Evolutionary conservation across 2,888 invertebrate species (phyloP).

Genomic region (Fragum sueziense): DNA sequence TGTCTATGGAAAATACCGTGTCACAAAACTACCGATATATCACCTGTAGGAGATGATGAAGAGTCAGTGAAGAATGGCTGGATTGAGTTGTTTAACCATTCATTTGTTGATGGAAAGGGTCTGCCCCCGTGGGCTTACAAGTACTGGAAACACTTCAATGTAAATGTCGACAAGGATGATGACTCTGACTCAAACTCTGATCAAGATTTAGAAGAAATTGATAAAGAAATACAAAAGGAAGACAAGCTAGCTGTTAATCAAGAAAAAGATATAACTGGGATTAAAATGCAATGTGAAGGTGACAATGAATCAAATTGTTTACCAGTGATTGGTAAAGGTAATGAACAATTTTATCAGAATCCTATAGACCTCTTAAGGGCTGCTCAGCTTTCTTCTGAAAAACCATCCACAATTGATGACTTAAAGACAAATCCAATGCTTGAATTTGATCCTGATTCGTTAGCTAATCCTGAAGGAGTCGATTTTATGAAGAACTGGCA

Average conservation of each 20-base stretch:
- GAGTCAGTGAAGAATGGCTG: neutral
- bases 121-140: neutral
- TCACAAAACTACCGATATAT: neutral
- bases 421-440: too few species aligned
- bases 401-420: too few species aligned
- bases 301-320: neutral
- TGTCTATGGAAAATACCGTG: too few species aligned
- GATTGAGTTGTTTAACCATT: neutral
- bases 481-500: neutral
- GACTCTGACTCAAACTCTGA: neutral
- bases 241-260: neutral
- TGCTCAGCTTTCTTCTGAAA: too few species aligned
- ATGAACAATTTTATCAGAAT: constrained; percentile 2
- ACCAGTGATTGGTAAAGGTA: neutral
- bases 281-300: too few species aligned
- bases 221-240: too few species aligned
- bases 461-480: constrained; percentile 1
- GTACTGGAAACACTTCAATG: neutral
- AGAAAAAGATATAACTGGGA: too few species aligned
- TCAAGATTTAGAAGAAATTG: neutral
- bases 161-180: neutral
- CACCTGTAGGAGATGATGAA: constrained; percentile 1
- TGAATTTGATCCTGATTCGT: neutral
- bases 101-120: neutral
- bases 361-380: neutral